Evolutionary conservation across 2,888 invertebrate species (phyloP), one percentile per base, ranked within the genome.

Genomic region (Hyles lineata): DNA sequence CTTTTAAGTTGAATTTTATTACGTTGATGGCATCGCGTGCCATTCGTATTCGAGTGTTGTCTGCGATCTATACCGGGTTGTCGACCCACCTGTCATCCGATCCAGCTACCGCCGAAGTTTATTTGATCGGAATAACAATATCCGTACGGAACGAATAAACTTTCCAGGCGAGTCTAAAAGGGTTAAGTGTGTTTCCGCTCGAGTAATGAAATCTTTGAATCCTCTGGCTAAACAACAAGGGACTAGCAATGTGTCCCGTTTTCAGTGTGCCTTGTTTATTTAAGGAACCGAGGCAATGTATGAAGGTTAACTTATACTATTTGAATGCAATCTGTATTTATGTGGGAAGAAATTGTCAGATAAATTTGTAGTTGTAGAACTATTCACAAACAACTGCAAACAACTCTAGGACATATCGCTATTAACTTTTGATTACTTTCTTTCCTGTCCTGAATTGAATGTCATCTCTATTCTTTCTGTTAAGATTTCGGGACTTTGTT

Each of bases 101-200:
- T 55, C 55, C 70, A 62, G 25, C 70, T 73, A 32, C 32, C n/a
- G 61, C 60, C 70, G 60, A 60, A 60, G 61, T 70, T 60, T 70
- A 74, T 75, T 72, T 35, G 74, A 52, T 55, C 55, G 55, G 74
- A 75, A 75, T 76, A 75, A 62, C 62, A 74, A 75, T 73, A 72
- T 72, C 59, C 17, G 61, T 63, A 60, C 60, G 35, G 70, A 72
- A 67, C 62, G 72, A 58, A 67, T 63, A 67, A 58, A 63, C 58
- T 63, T 72, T 72, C 58, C 25, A 67, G 21, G 17, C 55, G 63
- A 59, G 63, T 72, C 58, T 58, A 11, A 72, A 72, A 72, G 35
- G 35, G 58, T 67, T 72, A 58, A 55, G 35, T 52, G 35, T 35
- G 25, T 72, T 67, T 55, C 71, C 55, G 62, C 52, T 61, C 55